phyloP scores from a whole-genome alignment of 2,888 invertebrate genomes.

The Aleiodes leptofemur region DNA sequence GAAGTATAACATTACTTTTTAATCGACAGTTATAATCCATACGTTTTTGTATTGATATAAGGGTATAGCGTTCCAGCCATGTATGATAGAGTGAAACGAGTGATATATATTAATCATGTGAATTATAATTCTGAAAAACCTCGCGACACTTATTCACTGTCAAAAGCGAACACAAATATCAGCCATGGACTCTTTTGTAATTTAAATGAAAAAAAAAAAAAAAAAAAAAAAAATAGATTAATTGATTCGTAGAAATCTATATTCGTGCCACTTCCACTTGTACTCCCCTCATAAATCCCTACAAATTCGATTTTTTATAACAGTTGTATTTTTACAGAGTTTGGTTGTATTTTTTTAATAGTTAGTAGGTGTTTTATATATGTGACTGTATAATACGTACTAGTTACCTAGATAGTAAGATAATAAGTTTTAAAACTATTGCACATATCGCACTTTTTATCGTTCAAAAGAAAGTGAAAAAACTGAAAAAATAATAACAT shows the following conservation, averaged over 20 bases:
- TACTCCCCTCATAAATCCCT: conserved; percentile 15
- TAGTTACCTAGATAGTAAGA: conserved; percentile 53
- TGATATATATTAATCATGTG: conserved; percentile 61
- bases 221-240: conserved; percentile 49
- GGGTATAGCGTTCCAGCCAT: conserved; percentile 68
- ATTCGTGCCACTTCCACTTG: conserved; percentile 20
- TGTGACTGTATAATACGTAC: conserved; percentile 56
- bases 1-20: conserved; percentile 58
- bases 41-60: conserved; percentile 28
- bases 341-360: conserved; percentile 64
- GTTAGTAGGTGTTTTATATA: conserved; percentile 62
- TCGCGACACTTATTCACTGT: not conserved
- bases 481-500: conserved; percentile 24
- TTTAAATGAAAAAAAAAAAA: conserved; percentile 27
- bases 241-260: conserved; percentile 30
- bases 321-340: conserved; percentile 73
- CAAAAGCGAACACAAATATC: conserved; percentile 22
- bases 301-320: conserved; percentile 18
- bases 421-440: conserved; percentile 40
- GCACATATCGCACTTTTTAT: conserved; percentile 29
- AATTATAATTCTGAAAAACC: conserved; percentile 57
- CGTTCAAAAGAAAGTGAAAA: conserved; percentile 7
- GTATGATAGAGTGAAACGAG: conserved; percentile 72
- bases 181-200: conserved; percentile 38
- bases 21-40: conserved; percentile 61